Conservation (phyloP, 2,113 vertebrate genomes). For the Hymenochirus boettgeri region DNA sequence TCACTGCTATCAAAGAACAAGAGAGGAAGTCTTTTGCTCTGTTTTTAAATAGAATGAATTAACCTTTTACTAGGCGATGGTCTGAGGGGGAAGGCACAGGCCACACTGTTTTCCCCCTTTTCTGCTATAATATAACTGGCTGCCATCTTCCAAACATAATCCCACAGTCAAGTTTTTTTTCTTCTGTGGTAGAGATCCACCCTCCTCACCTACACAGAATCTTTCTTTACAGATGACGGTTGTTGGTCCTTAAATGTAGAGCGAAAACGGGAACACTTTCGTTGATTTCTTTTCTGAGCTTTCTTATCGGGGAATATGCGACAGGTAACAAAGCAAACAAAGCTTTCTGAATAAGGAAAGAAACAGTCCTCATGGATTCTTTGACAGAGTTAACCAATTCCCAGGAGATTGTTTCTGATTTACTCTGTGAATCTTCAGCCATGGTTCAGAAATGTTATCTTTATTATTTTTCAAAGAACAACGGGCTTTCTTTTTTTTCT, state of each 20-base stretch:
- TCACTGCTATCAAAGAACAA: conserved; percentile 63
- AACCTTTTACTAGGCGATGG: conserved; percentile 2
- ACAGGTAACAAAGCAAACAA: conserved; percentile 26
- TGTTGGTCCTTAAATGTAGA: conserved; percentile 35
- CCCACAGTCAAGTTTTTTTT: neutral
- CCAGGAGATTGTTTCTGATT: conserved; percentile 11
- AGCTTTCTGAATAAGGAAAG: conserved; percentile 34
- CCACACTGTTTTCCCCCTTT: conserved; percentile 41
- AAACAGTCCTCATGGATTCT: conserved; percentile 2
- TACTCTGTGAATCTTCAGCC: neutral
- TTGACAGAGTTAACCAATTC: conserved; percentile 37
- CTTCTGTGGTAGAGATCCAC: neutral
- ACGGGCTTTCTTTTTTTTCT: conserved; percentile 12
- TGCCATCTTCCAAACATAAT: conserved; percentile 40
- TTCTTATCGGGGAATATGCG: neutral
- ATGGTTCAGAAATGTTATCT: neutral
- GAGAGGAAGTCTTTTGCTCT: conserved; percentile 44
- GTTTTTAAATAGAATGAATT: accelerated
- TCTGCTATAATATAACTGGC: conserved; percentile 23
- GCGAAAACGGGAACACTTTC: neutral
- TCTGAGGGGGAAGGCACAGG: conserved; percentile 51
- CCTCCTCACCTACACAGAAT: conserved; percentile 18
- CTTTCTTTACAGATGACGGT: conserved; percentile 19
- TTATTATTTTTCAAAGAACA: conserved; percentile 15
- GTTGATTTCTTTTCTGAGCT: neutral